phyloP scores from a whole-genome alignment of 1,140 invertebrate genomes.

The Drosophila littoralis region DNA sequence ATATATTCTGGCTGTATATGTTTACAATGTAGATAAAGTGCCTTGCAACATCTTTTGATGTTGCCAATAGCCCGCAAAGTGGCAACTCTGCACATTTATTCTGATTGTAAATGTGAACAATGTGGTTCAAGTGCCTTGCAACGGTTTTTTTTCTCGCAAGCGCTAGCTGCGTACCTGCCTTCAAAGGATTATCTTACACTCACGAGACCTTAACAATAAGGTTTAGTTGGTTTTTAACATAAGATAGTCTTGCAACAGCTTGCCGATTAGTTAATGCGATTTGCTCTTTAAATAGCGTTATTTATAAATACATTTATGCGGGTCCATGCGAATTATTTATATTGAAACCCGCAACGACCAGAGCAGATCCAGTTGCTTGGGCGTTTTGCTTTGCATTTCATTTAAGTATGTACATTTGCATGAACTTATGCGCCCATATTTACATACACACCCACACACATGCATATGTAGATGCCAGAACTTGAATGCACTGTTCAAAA shows the following conservation, averaged over 20 bases:
- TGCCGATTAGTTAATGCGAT: too few species aligned
- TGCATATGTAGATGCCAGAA: not conserved
- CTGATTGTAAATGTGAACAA: too few species aligned
- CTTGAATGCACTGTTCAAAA: not conserved
- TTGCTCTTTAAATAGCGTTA: too few species aligned
- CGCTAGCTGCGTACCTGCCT: too few species aligned
- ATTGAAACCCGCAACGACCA: constrained; percentile 14
- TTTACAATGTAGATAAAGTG: too few species aligned
- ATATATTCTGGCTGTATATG: not conserved
- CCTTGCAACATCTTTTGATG: not conserved
- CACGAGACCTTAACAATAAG: too few species aligned
- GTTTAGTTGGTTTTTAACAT: too few species aligned
- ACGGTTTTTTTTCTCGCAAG: not conserved
- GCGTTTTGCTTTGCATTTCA: constrained; percentile 11
- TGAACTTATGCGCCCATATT: constrained; percentile 1
- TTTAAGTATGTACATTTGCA: constrained; percentile 9
- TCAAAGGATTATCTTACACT: too few species aligned
- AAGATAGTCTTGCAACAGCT: too few species aligned
- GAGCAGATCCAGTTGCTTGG: constrained; percentile 17
- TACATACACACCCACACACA: not conserved
- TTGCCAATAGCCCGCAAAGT: too few species aligned
- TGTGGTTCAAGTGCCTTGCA: not conserved
- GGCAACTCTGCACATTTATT: not conserved
- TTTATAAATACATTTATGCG: too few species aligned
- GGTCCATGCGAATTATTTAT: constrained; percentile 15